phyloP scores from a whole-genome alignment of 2,113 vertebrate species.

The Upupa epops region DNA sequence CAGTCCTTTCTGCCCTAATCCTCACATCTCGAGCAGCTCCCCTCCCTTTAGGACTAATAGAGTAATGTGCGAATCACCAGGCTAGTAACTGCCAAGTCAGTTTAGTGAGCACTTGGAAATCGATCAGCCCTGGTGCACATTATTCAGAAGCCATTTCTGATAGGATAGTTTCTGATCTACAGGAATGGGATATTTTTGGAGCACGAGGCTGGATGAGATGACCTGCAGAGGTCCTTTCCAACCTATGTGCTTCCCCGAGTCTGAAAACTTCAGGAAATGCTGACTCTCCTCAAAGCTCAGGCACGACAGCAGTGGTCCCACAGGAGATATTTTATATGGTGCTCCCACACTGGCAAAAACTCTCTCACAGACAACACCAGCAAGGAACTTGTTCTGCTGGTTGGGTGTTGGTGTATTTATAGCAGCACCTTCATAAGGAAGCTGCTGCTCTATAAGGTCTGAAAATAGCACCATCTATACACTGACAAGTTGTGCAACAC shows the following conservation, averaged over 20 bases:
- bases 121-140: accelerated
- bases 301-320: not conserved
- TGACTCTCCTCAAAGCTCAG: not conserved
- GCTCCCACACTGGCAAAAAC: not conserved
- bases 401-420: conserved; percentile 38
- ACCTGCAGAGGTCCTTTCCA: not conserved
- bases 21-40: not conserved
- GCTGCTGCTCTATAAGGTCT: conserved; percentile 8
- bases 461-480: conserved; percentile 8
- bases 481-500: not conserved
- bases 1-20: not conserved
- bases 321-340: not conserved
- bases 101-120: accelerated
- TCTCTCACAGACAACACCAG: not conserved
- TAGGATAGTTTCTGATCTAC: not conserved
- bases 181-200: not conserved
- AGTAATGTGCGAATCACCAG: not conserved
- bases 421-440: conserved; percentile 34
- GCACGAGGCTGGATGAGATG: not conserved
- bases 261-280: not conserved
- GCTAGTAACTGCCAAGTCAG: not conserved
- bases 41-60: not conserved
- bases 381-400: conserved; percentile 49
- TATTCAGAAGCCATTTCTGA: not conserved
- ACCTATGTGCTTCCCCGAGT: accelerated